phyloP scores from a whole-genome alignment of 1,140 invertebrate species.

The Drosophila biarmipes region DNA sequence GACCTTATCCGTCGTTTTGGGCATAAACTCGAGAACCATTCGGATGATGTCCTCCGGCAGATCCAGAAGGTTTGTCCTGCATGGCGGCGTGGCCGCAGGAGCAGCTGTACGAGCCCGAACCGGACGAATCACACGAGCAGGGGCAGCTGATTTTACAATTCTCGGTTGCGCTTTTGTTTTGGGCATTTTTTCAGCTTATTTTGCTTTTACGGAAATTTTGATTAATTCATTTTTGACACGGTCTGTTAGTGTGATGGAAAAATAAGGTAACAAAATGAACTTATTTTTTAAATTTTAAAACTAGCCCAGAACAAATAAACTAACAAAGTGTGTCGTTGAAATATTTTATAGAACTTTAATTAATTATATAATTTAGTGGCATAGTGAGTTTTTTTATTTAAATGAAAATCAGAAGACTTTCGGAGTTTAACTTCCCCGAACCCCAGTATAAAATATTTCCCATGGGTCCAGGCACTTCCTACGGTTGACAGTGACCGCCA shows the following conservation, averaged over 20 bases:
- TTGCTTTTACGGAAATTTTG: constrained; percentile 40
- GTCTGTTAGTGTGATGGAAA: background rate
- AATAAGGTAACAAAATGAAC: background rate
- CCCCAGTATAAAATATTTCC: constrained; percentile 5
- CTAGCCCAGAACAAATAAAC: too few species aligned
- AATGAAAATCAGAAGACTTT: background rate
- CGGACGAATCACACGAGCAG: background rate
- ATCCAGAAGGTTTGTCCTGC: constrained; percentile 17
- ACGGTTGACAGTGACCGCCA: constrained; percentile 48
- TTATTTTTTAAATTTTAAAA: too few species aligned
- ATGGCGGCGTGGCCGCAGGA: background rate
- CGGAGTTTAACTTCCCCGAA: background rate
- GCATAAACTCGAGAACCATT: constrained; percentile 35
- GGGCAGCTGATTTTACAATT: background rate
- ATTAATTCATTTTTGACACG: constrained; percentile 37
- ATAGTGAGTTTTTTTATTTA: too few species aligned
- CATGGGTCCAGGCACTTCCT: constrained; percentile 51
- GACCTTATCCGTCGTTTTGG: constrained; percentile 49
- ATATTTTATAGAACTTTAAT: background rate
- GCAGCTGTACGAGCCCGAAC: background rate
- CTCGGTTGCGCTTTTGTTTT: constrained; percentile 1
- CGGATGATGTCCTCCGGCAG: constrained; percentile 57
- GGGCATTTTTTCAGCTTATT: constrained; percentile 7
- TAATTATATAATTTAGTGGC: too few species aligned
- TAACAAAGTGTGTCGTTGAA: too few species aligned